phyloP scores from a whole-genome alignment of 2,113 vertebrate species.

The Leptocoma aspasia region DNA sequence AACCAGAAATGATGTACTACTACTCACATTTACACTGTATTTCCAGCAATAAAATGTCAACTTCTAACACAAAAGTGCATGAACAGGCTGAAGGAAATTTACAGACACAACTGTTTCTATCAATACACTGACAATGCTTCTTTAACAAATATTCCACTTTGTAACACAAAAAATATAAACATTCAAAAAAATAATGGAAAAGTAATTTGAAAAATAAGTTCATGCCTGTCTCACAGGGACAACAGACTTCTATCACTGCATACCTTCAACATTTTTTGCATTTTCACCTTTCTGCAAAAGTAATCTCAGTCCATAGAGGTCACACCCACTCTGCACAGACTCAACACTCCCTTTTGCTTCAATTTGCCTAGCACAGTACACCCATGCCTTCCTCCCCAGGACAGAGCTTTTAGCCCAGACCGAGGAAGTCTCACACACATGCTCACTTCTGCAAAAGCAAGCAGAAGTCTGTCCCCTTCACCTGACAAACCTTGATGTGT shows the following conservation, averaged over 20 bases:
- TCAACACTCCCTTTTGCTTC: neutral
- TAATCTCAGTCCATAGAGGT: neutral
- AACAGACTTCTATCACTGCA: neutral
- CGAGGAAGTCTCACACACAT: neutral
- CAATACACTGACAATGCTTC: neutral
- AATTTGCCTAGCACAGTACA: neutral
- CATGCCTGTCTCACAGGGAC: neutral
- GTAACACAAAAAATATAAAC: neutral
- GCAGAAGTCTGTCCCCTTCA: neutral
- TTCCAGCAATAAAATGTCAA: neutral
- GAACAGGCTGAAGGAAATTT: neutral
- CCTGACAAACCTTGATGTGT: neutral
- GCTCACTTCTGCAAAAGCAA: neutral
- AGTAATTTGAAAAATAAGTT: neutral
- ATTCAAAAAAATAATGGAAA: neutral
- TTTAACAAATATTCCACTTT: neutral
- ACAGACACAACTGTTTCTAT: neutral
- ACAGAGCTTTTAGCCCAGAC: neutral
- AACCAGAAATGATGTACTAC: neutral
- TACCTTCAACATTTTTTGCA: neutral
- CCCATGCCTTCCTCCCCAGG: neutral
- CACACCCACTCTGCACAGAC: neutral
- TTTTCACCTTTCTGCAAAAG: neutral
- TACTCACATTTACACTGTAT: neutral
- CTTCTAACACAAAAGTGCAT: neutral